Percentiles rank a stretch among this genome's conserved stretches.
phyloP scores from a whole-genome alignment of 2,797 vertebrate species.

The Morelia viridis region DNA sequence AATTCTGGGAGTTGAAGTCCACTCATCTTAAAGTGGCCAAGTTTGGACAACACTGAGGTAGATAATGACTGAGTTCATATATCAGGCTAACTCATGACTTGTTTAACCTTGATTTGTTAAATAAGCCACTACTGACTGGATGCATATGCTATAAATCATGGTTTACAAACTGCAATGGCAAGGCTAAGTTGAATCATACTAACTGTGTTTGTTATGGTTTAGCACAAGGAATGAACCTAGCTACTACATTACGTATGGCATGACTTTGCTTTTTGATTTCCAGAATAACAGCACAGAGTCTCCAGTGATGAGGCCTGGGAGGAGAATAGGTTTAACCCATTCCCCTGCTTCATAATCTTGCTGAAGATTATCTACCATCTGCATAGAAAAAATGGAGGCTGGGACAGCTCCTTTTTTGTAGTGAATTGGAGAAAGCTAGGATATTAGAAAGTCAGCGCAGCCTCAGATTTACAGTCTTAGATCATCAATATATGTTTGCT shows the following conservation, averaged over 20 bases:
- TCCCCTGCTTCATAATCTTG: not conserved
- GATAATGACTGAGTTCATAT: not conserved
- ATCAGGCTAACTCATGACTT: not conserved
- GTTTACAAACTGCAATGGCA: not conserved
- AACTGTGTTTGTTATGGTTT: not conserved
- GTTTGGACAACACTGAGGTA: too few species aligned
- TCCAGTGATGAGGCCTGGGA: not conserved
- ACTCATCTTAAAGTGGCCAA: too few species aligned
- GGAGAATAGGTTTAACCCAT: not conserved
- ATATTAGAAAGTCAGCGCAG: not conserved
- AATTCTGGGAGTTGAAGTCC: too few species aligned
- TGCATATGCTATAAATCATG: not conserved
- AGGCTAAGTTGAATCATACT: not conserved
- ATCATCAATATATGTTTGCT: not conserved
- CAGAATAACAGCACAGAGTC: not conserved
- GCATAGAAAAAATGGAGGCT: not conserved
- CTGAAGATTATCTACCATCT: not conserved
- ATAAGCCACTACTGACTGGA: not conserved
- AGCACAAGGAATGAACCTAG: not conserved
- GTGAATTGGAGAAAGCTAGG: not conserved
- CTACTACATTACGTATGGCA: not conserved
- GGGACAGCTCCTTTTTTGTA: not conserved
- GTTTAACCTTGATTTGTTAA: not conserved
- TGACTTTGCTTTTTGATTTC: not conserved
- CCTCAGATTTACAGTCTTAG: not conserved